Base-by-base conservation (phyloP, 2,797 vertebrate genomes). In the Peromyscus attwateri region DNA sequence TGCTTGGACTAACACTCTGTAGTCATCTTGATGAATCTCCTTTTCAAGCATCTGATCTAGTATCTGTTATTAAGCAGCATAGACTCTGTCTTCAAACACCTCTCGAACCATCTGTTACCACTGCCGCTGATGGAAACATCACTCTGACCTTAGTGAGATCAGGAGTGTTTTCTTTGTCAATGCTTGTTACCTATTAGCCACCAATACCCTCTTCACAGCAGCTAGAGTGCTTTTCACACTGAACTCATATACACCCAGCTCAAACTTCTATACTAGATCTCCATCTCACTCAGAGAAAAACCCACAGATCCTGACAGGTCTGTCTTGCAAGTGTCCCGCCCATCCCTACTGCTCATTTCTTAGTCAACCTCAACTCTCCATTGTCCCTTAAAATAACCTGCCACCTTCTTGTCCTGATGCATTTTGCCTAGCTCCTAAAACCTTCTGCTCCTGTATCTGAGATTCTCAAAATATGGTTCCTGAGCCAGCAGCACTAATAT, bases 261-360 rank as follows among this genome's bases (percentile, higher is more conserved):
- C 89, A 62, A 60, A 60, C 71, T 0, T 71, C 79, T 81, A 25
- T 8, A 16, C n/a, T 0, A 92, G 40, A 79, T 76, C 16, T 70
- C 29, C 93, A 62, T 80, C 62, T 80, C 40, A 87, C 37, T 64
- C 46, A 81, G n/a, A 89, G 40, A 92, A 79, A 91, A 95, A 52
- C 34, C 55, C 91, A 84, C 37, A 49, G 55, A 12, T 68, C 19
- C 55, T 7, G 27, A 12, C 43, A 13, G 8, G 75, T 25, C 43
- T 52, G 10, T 64, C 19, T 76, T 37, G 1, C 31, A 29, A 68
- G 57, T 52, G 17, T 3, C 71, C 27, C 2, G 4, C 13, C 27
- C 21, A 66, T 0, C 60, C 14, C 25, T 43, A 66, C n/a, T 17
- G 29, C 4, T 83, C 80, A 70, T 57, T 66, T 87, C 85, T 57